Conservation (phyloP, 2,797 vertebrate species). For the Garrulus glandarius region DNA sequence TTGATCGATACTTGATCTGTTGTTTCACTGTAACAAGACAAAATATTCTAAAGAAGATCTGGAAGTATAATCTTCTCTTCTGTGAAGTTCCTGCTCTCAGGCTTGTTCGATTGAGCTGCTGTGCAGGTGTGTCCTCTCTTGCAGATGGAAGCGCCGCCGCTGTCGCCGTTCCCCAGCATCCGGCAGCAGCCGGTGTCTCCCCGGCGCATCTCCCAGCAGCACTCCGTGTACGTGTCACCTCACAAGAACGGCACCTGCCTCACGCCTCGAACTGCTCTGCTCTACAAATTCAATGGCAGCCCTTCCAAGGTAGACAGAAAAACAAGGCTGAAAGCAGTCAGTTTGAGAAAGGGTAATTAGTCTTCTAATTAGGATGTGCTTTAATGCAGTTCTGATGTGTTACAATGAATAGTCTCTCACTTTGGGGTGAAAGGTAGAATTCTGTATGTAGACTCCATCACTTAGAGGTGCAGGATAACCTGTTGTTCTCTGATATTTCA, state of each 20-base stretch:
- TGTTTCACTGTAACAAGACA: background rate
- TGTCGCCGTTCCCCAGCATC: slow-evolving; percentile 91
- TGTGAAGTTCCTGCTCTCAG: background rate
- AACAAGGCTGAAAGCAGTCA: background rate
- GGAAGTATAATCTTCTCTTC: background rate
- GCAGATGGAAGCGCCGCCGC: slow-evolving; percentile 86
- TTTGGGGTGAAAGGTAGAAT: background rate
- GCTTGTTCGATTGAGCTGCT: background rate
- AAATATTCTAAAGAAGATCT: background rate
- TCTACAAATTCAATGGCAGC: slow-evolving; percentile 91
- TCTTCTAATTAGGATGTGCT: background rate
- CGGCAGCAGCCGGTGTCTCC: slow-evolving; percentile 88
- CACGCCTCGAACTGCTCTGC: slow-evolving; percentile 80
- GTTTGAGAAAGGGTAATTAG: background rate
- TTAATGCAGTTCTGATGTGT: background rate
- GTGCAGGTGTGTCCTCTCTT: background rate
- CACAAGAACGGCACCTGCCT: slow-evolving; percentile 85
- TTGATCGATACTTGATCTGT: background rate
- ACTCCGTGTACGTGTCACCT: slow-evolving; percentile 90
- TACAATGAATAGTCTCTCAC: background rate
- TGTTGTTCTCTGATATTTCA: background rate
- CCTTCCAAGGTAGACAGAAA: slow-evolving; percentile 85
- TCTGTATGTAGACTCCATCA: background rate
- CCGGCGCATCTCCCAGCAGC: slow-evolving; percentile 90
- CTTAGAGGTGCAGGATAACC: background rate